These are phyloP conservation scores for Mola mola DNA, from an alignment of 2,113 vertebrate genomes.

Conservation along the genomic window DNA sequence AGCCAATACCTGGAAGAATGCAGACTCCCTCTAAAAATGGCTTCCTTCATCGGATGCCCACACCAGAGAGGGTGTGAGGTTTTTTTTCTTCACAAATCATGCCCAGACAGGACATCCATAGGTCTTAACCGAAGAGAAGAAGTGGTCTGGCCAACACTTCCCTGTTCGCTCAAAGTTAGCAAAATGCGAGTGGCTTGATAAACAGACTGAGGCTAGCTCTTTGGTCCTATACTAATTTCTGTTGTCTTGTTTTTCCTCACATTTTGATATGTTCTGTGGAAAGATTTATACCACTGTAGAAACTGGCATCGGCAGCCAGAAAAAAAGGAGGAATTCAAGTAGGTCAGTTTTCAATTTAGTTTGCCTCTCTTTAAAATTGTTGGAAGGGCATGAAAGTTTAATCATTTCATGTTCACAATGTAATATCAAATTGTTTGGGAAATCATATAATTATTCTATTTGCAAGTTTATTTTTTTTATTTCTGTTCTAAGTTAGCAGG, in stretches of 20 bases:
- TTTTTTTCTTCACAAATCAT: conserved; percentile 16
- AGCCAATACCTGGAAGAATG: conserved; percentile 43
- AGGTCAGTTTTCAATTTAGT: conserved; percentile 4
- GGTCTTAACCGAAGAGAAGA: conserved; percentile 41
- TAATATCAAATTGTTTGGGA: conserved; percentile 25
- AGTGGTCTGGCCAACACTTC: conserved; percentile 42
- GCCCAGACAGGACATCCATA: conserved; percentile 34
- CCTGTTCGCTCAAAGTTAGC: conserved; percentile 22
- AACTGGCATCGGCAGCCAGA: not conserved
- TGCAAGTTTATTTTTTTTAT: conserved; percentile 44
- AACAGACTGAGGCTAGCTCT: conserved; percentile 8
- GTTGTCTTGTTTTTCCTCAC: conserved; percentile 2
- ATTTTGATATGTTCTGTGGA: conserved; percentile 3
- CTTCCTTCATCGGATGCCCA: conserved; percentile 15
- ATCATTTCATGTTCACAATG: conserved; percentile 31
- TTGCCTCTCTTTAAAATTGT: conserved; percentile 16
- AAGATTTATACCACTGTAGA: not conserved
- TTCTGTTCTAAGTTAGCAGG: conserved; percentile 46
- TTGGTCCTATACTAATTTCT: conserved; percentile 6
- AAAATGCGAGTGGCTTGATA: conserved; percentile 8
- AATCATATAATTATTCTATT: conserved; percentile 52
- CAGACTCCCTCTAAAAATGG: conserved; percentile 12
- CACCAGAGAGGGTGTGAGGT: conserved; percentile 17
- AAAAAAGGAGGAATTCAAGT: not conserved
- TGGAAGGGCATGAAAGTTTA: conserved; percentile 10